Percentiles rank a stretch among this genome's conserved stretches.
These are phyloP conservation scores for Sweltsa coloradensis DNA, from an alignment of 1,140 invertebrate genomes.

Conservation along the genomic window DNA sequence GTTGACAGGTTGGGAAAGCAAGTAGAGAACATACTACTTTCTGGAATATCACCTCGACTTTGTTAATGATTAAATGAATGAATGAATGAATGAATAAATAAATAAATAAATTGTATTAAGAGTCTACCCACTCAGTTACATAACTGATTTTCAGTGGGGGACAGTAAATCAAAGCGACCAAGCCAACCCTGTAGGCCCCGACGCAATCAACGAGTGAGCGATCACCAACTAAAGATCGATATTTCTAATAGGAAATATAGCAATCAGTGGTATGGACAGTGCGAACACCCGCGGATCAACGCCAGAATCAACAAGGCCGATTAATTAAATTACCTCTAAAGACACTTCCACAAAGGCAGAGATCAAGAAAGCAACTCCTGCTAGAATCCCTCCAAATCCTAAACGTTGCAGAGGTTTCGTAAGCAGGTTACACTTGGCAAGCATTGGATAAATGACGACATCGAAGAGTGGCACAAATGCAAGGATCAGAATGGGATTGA, in stretches of 20 bases:
- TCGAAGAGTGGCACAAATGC: constrained; percentile 81
- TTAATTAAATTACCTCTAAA: constrained; percentile 64
- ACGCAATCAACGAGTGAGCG: too few relatives aligned
- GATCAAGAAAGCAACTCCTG: constrained; percentile 71
- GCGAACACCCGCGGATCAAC: constrained; percentile 6
- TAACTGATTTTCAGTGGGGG: not conserved
- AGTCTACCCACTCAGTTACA: too few relatives aligned
- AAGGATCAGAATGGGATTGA: constrained; percentile 79
- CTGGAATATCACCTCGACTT: too few relatives aligned
- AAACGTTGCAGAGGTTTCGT: constrained; percentile 62
- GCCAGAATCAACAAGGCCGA: too few relatives aligned
- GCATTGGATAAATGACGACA: constrained; percentile 47
- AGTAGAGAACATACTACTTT: too few relatives aligned
- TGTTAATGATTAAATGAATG: too few relatives aligned
- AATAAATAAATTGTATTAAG: too few relatives aligned
- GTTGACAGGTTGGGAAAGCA: too few relatives aligned
- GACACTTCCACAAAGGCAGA: constrained; percentile 73
- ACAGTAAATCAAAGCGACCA: not conserved
- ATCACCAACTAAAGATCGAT: not conserved
- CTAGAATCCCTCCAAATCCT: constrained; percentile 68
- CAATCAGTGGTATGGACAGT: not conserved
- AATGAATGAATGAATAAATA: too few relatives aligned
- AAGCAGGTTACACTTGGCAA: constrained; percentile 39
- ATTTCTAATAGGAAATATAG: not conserved
- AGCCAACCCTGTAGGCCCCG: too few relatives aligned